These are phyloP conservation scores for Drosophila macrospina DNA, from an alignment of 2,888 invertebrate species.

Conservation along the genomic window DNA sequence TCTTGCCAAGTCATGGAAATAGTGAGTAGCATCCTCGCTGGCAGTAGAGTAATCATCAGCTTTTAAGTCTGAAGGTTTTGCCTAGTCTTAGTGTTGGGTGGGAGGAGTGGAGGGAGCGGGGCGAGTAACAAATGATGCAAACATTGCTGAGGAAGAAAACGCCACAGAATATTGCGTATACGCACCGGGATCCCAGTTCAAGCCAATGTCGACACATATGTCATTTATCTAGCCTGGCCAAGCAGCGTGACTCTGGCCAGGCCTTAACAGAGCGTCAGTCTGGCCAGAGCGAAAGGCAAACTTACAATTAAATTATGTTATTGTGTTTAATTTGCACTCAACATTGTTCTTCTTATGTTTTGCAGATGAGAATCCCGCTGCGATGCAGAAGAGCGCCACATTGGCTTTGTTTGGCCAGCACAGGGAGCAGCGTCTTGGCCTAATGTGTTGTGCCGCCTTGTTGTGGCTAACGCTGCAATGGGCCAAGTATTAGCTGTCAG, in stretches of 20 bases:
- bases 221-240: slow-evolving; percentile 61
- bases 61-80: slow-evolving; percentile 39
- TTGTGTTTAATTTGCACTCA: slow-evolving; percentile 36
- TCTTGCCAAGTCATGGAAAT: too few species aligned
- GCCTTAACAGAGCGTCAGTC: not conserved
- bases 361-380: slow-evolving; percentile 94
- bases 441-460: slow-evolving; percentile 20
- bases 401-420: slow-evolving; percentile 36
- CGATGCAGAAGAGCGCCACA: slow-evolving; percentile 93
- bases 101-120: not conserved
- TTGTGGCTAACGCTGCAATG: slow-evolving; percentile 38
- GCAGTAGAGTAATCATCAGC: slow-evolving; percentile 15
- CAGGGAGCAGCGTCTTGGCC: slow-evolving; percentile 28
- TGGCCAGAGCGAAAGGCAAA: slow-evolving; percentile 15
- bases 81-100: not conserved
- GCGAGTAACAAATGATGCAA: slow-evolving; percentile 63
- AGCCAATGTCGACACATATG: slow-evolving; percentile 47
- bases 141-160: slow-evolving; percentile 34
- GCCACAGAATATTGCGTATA: slow-evolving; percentile 53
- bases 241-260: slow-evolving; percentile 16
- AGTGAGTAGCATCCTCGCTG: not conserved
- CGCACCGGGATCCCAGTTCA: slow-evolving; percentile 21
- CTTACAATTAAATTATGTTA: slow-evolving; percentile 67
- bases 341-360: slow-evolving; percentile 21
- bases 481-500: slow-evolving; percentile 44